Evolutionary conservation across 2,797 vertebrate genomes (phyloP).

Genomic region (Calcarius lapponicus): DNA sequence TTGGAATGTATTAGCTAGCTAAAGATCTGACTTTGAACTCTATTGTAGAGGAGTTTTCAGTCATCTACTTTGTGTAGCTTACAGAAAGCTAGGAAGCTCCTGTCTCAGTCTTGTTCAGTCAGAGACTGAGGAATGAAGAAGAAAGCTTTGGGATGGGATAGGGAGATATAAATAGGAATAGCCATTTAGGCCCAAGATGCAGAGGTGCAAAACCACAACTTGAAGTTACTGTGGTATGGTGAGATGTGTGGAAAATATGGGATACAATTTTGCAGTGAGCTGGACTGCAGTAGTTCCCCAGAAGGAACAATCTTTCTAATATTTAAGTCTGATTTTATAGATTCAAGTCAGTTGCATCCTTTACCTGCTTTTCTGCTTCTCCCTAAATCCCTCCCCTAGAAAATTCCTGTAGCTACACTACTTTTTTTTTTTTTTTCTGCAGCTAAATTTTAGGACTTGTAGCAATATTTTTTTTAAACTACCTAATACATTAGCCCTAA

Average conservation of each 20-base stretch:
- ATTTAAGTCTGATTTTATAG: neutral
- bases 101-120: neutral
- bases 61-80: neutral
- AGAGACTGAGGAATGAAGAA: neutral
- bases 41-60: neutral
- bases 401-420: neutral
- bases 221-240: neutral
- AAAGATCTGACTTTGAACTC: neutral
- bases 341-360: neutral
- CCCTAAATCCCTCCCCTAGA: neutral
- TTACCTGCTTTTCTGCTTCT: neutral
- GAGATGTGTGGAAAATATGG: neutral
- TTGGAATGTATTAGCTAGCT: neutral
- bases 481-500: neutral
- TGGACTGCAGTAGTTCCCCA: neutral
- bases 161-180: neutral
- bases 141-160: neutral
- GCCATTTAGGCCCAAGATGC: neutral
- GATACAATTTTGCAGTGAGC: neutral
- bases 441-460: neutral
- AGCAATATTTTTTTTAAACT: neutral
- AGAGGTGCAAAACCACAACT: accelerated
- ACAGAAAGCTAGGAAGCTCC: neutral
- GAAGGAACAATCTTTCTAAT: neutral
- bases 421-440: neutral